These are phyloP conservation scores for Lutraria lutraria DNA, from an alignment of 2,888 invertebrate species.

Conservation along the genomic window DNA sequence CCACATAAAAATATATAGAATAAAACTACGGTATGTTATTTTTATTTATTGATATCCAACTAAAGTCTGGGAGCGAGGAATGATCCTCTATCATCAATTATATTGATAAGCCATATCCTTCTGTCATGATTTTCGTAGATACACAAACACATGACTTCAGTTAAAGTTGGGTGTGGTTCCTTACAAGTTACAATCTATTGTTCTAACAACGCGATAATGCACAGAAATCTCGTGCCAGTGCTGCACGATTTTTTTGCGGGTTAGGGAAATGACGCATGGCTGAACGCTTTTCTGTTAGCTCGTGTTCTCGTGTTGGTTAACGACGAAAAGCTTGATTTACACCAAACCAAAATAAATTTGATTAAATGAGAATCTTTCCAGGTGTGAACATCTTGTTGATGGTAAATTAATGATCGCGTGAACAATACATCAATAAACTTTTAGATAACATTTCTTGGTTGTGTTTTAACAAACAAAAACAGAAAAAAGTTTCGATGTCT, in stretches of 20 bases:
- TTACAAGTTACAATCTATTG: constrained; percentile 2
- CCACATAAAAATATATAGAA: not conserved
- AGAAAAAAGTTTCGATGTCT: not conserved
- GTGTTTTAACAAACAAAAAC: not conserved
- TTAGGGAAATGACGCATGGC: not conserved
- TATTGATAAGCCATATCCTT: constrained; percentile 7
- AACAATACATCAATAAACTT: constrained; percentile 4
- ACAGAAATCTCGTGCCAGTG: not conserved
- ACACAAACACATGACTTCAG: not conserved
- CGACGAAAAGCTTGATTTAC: constrained; percentile 1
- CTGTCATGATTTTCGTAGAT: not conserved
- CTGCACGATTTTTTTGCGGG: constrained; percentile 3
- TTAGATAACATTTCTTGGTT: not conserved
- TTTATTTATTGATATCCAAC: not conserved
- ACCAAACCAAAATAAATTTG: constrained; percentile 10
- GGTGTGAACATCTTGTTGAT: not conserved
- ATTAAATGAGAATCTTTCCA: not conserved
- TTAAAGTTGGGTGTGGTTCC: not conserved
- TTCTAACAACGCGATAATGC: not conserved
- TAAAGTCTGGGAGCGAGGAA: not conserved
- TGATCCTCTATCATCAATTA: not conserved
- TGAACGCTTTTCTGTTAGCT: not conserved
- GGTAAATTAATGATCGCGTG: constrained; percentile 15
- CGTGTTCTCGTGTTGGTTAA: not conserved
- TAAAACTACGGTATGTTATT: not conserved